Evolutionary conservation across 2,797 vertebrate species (phyloP).

Genomic region (Artibeus jamaicensis): DNA sequence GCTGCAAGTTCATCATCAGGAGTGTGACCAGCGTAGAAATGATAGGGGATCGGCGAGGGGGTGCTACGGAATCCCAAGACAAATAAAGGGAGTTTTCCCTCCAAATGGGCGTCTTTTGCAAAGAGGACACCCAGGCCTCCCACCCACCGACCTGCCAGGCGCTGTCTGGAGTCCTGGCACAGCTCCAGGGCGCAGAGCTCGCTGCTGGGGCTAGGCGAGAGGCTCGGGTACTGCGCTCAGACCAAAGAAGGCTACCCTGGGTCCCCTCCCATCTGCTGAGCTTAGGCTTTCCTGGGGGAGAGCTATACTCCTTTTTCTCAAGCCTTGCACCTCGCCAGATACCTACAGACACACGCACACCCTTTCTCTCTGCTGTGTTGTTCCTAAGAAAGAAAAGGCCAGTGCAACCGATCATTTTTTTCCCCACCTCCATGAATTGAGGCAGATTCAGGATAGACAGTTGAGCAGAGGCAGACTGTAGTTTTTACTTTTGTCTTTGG

Average conservation of each 20-base stretch:
- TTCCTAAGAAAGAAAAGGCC: slow-evolving; percentile 59
- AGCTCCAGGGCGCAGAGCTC: slow-evolving; percentile 52
- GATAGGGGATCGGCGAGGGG: background rate
- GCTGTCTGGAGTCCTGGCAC: slow-evolving; percentile 65
- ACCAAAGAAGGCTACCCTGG: slow-evolving; percentile 3
- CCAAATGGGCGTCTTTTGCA: slow-evolving; percentile 59
- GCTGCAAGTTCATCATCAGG: slow-evolving; percentile 70
- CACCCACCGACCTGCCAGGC: slow-evolving; percentile 58
- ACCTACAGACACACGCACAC: background rate
- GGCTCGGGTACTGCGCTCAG: background rate
- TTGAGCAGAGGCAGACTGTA: background rate
- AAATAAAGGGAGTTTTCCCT: slow-evolving; percentile 53
- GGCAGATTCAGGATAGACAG: slow-evolving; percentile 3
- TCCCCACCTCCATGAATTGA: slow-evolving; percentile 42
- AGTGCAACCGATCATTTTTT: background rate
- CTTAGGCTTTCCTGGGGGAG: slow-evolving; percentile 27
- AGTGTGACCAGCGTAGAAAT: slow-evolving; percentile 59
- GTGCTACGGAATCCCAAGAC: background rate
- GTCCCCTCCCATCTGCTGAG: background rate
- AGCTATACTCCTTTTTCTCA: background rate
- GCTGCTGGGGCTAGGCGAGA: background rate
- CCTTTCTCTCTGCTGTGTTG: slow-evolving; percentile 49
- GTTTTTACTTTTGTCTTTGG: slow-evolving; percentile 19
- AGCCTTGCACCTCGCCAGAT: background rate
- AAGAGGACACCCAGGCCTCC: slow-evolving; percentile 37